These are phyloP conservation scores for Drosophila neutralis DNA, from an alignment of 2,888 invertebrate species.

Conservation along the genomic window DNA sequence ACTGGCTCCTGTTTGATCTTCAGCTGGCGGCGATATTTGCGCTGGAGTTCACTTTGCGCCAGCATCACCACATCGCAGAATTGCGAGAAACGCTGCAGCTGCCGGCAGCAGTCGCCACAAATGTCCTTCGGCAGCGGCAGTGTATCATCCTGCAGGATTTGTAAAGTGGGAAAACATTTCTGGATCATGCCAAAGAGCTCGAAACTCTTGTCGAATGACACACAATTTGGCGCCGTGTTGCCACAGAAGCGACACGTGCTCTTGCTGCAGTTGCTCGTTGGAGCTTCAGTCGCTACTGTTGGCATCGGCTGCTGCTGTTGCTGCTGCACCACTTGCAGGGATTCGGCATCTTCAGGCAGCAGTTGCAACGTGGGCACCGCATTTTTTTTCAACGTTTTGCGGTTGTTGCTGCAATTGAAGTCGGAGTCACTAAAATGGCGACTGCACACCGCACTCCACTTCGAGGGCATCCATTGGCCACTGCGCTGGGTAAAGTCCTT, in stretches of 20 bases:
- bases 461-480: constrained; percentile 82
- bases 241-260: constrained; percentile 83
- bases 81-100: constrained; percentile 80
- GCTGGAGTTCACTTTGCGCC: constrained; percentile 81
- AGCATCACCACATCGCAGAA: constrained; percentile 83
- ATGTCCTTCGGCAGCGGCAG: constrained; percentile 82
- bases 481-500: constrained; percentile 82
- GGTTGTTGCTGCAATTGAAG: constrained; percentile 79
- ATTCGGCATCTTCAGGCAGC: constrained; percentile 12
- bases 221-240: constrained; percentile 65
- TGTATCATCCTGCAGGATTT: constrained; percentile 83
- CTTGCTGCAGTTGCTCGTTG: constrained; percentile 35
- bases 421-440: constrained; percentile 83
- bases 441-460: constrained; percentile 84
- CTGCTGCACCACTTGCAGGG: constrained; percentile 38
- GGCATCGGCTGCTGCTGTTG: constrained; percentile 20
- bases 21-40: constrained; percentile 78
- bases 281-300: background rate
- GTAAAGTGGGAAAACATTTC: constrained; percentile 84
- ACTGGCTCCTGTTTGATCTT: constrained; percentile 85
- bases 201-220: constrained; percentile 82
- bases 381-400: constrained; percentile 82
- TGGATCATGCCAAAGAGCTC: constrained; percentile 84
- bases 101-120: constrained; percentile 77
- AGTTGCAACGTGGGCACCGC: constrained; percentile 77